Evolutionary conservation across 2,888 invertebrate species (phyloP), one percentile per base, ranked within the genome.

Genomic region (Rhopalosiphum nymphaeae): DNA sequence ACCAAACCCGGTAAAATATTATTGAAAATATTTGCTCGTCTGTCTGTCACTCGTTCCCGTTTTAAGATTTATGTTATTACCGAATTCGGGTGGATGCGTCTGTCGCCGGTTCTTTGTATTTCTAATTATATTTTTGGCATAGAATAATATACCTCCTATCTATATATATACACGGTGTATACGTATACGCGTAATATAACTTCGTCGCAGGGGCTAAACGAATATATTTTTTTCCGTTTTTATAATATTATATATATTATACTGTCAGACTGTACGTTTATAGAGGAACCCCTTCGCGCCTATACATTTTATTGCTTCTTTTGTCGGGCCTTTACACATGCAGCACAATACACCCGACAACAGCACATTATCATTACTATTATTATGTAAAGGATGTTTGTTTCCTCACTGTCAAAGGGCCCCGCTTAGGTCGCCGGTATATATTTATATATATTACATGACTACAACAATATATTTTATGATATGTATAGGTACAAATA

Each of bases 31-130:
- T 94, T 94, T 91, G 90, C 86, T 67, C 36, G 91, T 90, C 94
- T 86, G 94, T 94, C 94, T 94, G 94, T 94, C 94, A 94, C 94
- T 61, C 88, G 92, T 89, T 89, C 91, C 44, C 91, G 89, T 89
- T 90, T 61, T 49, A 91, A 94, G 94, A 94, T 94, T 94, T 94
- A 94, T 94, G 90, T 90, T 94, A 94, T 94, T 94, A 49, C 91
- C 94, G 90, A 91, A 94, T 91, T 91, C 91, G 91, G 91, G 90
- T n/a, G 86, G 89, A 90, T 57, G 84, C 57, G 89, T 85, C 89
- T 61, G 85, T 46, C 46, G 90, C 86, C 86, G 49, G 86, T 86
- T 87, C 90, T 94, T 91, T 86, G 86, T 86, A 61, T 91, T 91
- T 94, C 90, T 94, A 94, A 94, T 94, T 91, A 94, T 94, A 94